Base-by-base conservation (phyloP, 2,888 invertebrate species). In the Prosapia bicincta region DNA sequence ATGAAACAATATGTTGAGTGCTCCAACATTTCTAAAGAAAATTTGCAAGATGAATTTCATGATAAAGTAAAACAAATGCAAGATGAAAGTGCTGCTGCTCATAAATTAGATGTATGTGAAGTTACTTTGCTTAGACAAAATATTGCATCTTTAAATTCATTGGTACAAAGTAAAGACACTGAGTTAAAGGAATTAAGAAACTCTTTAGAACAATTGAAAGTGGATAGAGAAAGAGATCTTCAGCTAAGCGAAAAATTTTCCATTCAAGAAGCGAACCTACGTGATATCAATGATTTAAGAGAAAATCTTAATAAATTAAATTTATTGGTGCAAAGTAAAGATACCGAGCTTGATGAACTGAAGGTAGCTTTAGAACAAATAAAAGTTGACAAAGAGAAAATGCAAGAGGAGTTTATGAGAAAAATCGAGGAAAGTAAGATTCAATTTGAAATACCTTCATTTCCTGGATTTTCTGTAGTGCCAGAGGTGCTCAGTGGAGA, bases 1-100 rank as follows among this genome's bases (percentile, higher is more conserved):
- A 74, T 74, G 74, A 74, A 28, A 26, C 74, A 74, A n/a, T 69
- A 74, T 25, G 69, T 74, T 13, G 74, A 74, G 9, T 69, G 66
- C 65, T 65, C 74, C 26, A 69, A 65, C 10, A 30, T 69, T 13
- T 69, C 32, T 65, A 74, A 69, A 69, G 74, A 74, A 65, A 74
- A 66, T 68, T 74, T 74, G 28, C 54, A 69, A 30, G 74, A 74
- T 69, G 74, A 74, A 43, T 43, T 74, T 13, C 65, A 30, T 54
- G 20, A 65, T n/a, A 74, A 69, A 25, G 23, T 74, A 24, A 65
- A 54, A 65, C 69, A 74, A 66, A 74, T 74, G 69, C 69, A 74
- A 69, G 74, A 69, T 54, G 74, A 26, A n/a, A 74, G 20, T 20
- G 20, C n/a, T 20, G 54, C 54, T 5, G 20, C 54, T 3, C 54